A percentile compares a stretch with the other conserved stretches of the same genome.
Evolutionary conservation across 2,797 vertebrate species (phyloP).

Genomic region (Melopsittacus undulatus): DNA sequence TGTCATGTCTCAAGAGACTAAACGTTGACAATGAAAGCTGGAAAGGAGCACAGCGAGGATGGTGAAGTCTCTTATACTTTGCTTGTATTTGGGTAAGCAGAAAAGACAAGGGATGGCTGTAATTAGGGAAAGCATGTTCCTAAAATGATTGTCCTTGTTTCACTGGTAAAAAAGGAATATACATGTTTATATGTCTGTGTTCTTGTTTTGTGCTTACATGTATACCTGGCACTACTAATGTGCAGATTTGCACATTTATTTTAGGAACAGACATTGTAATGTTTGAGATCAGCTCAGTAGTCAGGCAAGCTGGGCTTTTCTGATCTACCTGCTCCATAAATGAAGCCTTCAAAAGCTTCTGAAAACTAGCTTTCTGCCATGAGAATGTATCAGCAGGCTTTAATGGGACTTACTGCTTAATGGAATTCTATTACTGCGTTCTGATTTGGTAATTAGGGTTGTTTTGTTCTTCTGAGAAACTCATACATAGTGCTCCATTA

Average conservation of each 20-base stretch:
- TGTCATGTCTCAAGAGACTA: neutral
- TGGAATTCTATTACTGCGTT: neutral
- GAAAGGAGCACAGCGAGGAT: neutral
- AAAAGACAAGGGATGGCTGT: neutral
- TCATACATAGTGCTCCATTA: neutral
- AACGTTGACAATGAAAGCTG: neutral
- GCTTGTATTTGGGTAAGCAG: neutral
- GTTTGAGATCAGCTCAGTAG: neutral
- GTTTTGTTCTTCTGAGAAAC: slow-evolving; percentile 1
- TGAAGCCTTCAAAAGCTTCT: neutral
- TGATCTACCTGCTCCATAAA: neutral
- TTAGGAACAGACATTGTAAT: neutral
- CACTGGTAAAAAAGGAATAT: fast-evolving
- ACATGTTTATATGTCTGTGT: neutral
- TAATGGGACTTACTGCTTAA: neutral
- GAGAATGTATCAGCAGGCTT: neutral
- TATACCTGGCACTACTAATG: neutral
- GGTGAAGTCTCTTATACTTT: neutral
- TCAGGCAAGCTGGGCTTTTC: neutral
- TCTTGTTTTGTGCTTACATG: neutral
- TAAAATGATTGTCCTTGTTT: neutral
- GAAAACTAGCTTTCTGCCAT: neutral
- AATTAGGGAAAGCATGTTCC: neutral
- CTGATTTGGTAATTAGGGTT: neutral
- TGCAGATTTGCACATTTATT: neutral